Conservation (phyloP, 2,797 vertebrate genomes). For the Diceros bicornis region DNA sequence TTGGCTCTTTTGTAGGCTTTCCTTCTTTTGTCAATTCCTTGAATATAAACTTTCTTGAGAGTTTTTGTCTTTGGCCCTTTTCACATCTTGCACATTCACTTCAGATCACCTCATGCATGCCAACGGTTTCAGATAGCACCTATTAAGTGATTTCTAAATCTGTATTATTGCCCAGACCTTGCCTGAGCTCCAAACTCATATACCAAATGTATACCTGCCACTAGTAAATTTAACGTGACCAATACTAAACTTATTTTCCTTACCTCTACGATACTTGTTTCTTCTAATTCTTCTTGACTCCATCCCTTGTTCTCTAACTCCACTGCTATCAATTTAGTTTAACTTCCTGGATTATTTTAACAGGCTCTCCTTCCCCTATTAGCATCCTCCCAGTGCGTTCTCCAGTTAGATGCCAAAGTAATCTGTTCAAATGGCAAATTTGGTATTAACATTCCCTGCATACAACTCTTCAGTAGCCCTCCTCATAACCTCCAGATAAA, state of each 20-base stretch:
- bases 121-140: not conserved
- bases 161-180: not conserved
- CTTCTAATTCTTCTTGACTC: constrained; percentile 13
- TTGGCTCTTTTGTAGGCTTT: not conserved
- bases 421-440: constrained; percentile 21
- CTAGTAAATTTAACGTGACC: constrained; percentile 29
- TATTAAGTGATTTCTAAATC: constrained; percentile 10
- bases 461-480: not conserved
- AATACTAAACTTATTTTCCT: constrained; percentile 38
- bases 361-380: not conserved
- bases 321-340: constrained; percentile 9
- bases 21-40: constrained; percentile 28
- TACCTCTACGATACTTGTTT: not conserved
- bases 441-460: not conserved
- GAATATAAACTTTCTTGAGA: constrained; percentile 28
- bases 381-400: not conserved
- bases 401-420: constrained; percentile 39
- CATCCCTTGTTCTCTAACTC: constrained; percentile 19
- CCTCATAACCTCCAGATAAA: not conserved
- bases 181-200: not conserved
- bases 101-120: not conserved
- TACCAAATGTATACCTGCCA: not conserved
- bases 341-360: constrained; percentile 5
- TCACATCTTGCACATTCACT: constrained; percentile 21
- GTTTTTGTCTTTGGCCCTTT: constrained; percentile 8